Evolutionary conservation across 2,113 vertebrate genomes (phyloP).

Genomic region (Motacilla alba): DNA sequence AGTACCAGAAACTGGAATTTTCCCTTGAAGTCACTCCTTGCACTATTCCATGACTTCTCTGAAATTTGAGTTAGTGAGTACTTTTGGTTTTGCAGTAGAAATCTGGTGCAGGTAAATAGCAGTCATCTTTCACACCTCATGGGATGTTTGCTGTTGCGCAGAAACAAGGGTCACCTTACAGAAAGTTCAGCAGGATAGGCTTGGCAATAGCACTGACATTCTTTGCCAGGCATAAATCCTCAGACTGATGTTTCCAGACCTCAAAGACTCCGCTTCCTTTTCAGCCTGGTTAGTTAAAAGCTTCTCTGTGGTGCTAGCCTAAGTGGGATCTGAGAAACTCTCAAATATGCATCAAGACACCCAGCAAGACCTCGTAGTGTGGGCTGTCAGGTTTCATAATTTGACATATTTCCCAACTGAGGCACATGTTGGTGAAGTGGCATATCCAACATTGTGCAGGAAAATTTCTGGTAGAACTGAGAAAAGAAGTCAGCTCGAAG

Average conservation of each 20-base stretch:
- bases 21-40: neutral
- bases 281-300: slow-evolving; percentile 4
- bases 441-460: neutral
- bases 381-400: neutral
- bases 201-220: neutral
- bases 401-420: neutral
- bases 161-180: neutral
- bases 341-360: neutral
- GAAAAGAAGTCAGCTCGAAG: neutral
- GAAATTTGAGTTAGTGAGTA: neutral
- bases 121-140: neutral
- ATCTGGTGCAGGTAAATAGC: neutral
- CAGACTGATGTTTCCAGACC: slow-evolving; percentile 2
- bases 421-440: neutral
- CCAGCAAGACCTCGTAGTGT: neutral
- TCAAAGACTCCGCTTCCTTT: neutral
- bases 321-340: neutral
- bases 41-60: neutral
- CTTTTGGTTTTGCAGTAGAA: neutral
- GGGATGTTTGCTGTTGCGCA: neutral
- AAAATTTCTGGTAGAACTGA: neutral
- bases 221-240: slow-evolving; percentile 20
- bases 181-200: neutral
- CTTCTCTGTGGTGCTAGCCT: neutral
- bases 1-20: neutral